Evolutionary conservation across 2,888 invertebrate genomes (phyloP).

Genomic region (Oxyteleia sp.): DNA sequence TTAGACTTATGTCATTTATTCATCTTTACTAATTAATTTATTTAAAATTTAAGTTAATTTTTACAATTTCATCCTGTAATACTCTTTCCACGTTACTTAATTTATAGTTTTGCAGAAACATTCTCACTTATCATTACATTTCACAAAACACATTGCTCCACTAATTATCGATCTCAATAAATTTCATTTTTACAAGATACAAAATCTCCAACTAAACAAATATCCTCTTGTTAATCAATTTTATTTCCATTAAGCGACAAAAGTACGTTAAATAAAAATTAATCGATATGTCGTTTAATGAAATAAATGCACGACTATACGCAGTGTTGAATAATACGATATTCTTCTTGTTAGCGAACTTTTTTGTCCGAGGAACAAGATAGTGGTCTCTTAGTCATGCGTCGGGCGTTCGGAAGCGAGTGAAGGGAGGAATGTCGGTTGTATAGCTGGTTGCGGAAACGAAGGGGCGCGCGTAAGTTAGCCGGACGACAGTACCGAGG

Average conservation of each 20-base stretch:
- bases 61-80: no score
- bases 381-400: constrained; percentile 80
- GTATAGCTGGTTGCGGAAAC: constrained; percentile 83
- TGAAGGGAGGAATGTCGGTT: constrained; percentile 76
- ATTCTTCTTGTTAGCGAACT: constrained; percentile 49
- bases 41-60: no score
- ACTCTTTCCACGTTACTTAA: no score
- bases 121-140: no score
- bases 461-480: constrained; percentile 86
- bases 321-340: constrained; percentile 41
- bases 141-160: no score
- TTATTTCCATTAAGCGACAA: not conserved
- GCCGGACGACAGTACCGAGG: constrained; percentile 80
- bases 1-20: no score
- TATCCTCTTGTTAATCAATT: no score
- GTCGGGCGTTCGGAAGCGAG: constrained; percentile 76
- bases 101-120: no score
- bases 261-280: constrained; percentile 21
- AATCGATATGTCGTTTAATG: constrained; percentile 19
- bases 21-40: no score
- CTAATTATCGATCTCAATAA: no score
- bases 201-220: no score
- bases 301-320: not conserved
- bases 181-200: no score
- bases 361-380: constrained; percentile 76